Evolutionary conservation across 2,888 invertebrate genomes (phyloP).

Genomic region (Cybosia mesomella): DNA sequence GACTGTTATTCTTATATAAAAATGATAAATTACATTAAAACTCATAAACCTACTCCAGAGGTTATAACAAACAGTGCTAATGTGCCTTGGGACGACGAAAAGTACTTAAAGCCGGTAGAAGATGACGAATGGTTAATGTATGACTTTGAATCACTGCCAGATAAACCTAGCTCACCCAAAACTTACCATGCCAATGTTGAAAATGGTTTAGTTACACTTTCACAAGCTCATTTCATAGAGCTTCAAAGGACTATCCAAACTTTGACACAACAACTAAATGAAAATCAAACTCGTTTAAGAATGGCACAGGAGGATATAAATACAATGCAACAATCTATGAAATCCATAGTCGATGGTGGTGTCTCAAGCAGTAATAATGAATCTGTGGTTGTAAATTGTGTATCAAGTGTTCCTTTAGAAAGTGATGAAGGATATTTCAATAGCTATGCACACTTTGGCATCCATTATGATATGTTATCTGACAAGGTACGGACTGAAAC

Average conservation of each 20-base stretch:
- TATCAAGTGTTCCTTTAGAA: constrained; percentile 84
- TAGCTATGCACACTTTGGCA: constrained; percentile 96
- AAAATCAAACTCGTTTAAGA: constrained; percentile 87
- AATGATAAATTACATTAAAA: constrained; percentile 93
- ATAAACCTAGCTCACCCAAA: constrained; percentile 74
- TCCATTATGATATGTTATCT: constrained; percentile 98
- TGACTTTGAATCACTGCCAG: constrained; percentile 87
- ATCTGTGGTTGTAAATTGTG: constrained; percentile 67
- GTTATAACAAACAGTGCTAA: constrained; percentile 83
- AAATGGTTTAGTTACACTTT: constrained; percentile 87
- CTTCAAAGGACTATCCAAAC: constrained; percentile 87
- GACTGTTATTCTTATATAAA: constrained; percentile 94
- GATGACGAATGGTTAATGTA: constrained; percentile 95
- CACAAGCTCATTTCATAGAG: constrained; percentile 88
- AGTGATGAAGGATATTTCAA: constrained; percentile 93
- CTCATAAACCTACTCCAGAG: constrained; percentile 86
- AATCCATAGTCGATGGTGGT: constrained; percentile 82
- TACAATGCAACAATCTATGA: constrained; percentile 88
- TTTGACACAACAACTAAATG: constrained; percentile 86
- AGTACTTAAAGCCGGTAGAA: constrained; percentile 91
- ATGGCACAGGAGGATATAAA: constrained; percentile 88
- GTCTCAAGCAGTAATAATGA: constrained; percentile 49
- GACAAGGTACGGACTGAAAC: constrained; percentile 95
- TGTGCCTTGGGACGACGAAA: constrained; percentile 91
- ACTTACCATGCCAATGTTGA: constrained; percentile 88